Percentiles rank a stretch among this genome's conserved stretches.
Evolutionary conservation across 2,113 vertebrate genomes (phyloP).

Genomic region (Anseranas semipalmata): DNA sequence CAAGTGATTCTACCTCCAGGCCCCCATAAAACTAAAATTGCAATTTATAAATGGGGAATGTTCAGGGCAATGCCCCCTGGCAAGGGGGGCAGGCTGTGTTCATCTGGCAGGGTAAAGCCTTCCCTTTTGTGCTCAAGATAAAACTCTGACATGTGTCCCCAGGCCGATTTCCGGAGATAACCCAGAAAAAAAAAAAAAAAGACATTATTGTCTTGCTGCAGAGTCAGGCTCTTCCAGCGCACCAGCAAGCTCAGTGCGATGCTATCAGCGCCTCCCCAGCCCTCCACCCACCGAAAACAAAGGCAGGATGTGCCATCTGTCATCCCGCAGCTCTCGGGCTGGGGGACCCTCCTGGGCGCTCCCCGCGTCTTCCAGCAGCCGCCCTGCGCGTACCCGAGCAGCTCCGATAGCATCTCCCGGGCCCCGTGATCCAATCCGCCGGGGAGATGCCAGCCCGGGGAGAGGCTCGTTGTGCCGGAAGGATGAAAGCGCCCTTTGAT

Average conservation of each 20-base stretch:
- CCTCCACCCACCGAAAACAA: not conserved
- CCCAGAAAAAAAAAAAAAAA: not conserved
- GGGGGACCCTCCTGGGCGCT: not conserved
- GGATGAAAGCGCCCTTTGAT: not conserved
- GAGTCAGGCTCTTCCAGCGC: not conserved
- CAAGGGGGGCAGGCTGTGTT: not conserved
- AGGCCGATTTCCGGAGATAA: not conserved
- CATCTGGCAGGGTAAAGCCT: not conserved
- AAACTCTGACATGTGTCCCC: fast-evolving
- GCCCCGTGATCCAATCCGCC: fast-evolving
- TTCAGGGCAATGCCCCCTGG: not conserved
- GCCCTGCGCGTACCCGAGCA: fast-evolving
- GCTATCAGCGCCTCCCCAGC: not conserved
- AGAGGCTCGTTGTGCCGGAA: not conserved
- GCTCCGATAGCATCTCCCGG: no score
- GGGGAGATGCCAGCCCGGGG: not conserved
- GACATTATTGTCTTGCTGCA: not conserved
- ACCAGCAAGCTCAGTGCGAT: not conserved
- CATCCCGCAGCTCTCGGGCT: not conserved
- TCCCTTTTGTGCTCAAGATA: not conserved
- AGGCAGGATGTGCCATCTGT: not conserved
- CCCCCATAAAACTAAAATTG: no score
- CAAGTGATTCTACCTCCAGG: not conserved
- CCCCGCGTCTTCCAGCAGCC: not conserved
- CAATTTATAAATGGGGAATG: not conserved